Conservation (phyloP, 1,140 invertebrate species). For the Trichomalopsis sarcophagae region DNA sequence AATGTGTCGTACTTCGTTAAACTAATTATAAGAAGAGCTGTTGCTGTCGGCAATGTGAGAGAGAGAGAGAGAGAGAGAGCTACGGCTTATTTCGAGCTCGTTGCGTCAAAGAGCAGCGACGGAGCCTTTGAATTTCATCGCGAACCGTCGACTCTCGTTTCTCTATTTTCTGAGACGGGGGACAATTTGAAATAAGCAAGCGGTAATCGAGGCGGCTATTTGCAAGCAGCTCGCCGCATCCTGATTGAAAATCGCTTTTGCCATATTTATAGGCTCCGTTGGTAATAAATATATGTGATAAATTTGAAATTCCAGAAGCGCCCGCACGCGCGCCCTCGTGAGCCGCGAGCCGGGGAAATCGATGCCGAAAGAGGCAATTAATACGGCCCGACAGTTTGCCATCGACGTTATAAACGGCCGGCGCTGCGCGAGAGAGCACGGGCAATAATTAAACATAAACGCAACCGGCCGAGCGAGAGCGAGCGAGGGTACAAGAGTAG, state of each 20-base stretch:
- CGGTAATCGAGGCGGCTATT: neutral
- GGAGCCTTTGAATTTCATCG: too few species aligned
- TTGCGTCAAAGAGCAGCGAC: neutral
- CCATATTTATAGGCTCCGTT: conserved; percentile 10
- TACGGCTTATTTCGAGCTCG: neutral
- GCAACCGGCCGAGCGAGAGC: neutral
- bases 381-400: conserved; percentile 18
- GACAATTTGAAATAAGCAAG: too few species aligned
- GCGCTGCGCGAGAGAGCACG: neutral
- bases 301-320: conserved; percentile 45
- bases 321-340: neutral
- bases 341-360: neutral
- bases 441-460: conserved; percentile 48
- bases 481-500: too few species aligned
- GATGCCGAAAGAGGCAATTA: conserved; percentile 45
- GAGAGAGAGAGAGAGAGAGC: neutral
- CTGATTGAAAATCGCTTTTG: conserved; percentile 35
- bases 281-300: conserved; percentile 36
- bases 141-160: too few species aligned
- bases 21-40: conserved; percentile 41
- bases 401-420: conserved; percentile 35
- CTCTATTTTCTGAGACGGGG: too few species aligned
- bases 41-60: neutral
- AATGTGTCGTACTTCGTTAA: conserved; percentile 43
- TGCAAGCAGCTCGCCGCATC: neutral